These are phyloP conservation scores for Melospiza melodia DNA, from an alignment of 2,113 vertebrate species.

Conservation along the genomic window DNA sequence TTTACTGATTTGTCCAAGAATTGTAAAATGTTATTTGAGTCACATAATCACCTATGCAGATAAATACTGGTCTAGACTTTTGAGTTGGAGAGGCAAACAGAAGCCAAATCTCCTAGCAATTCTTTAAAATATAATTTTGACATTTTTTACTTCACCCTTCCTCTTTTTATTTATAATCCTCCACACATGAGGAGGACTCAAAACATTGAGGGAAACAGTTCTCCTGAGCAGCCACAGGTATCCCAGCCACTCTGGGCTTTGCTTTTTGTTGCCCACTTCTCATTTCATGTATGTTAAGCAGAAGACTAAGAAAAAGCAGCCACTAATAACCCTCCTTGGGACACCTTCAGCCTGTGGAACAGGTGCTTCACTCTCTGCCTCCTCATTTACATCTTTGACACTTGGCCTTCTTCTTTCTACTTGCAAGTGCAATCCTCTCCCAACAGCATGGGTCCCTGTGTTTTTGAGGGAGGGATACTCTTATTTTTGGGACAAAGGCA, in stretches of 20 bases:
- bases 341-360: not conserved
- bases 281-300: not conserved
- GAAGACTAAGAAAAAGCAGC: not conserved
- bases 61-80: not conserved
- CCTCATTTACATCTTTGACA: not conserved
- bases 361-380: not conserved
- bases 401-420: not conserved
- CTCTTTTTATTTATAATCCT: not conserved
- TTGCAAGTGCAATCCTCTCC: not conserved
- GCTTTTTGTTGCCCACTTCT: not conserved
- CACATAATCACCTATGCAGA: not conserved
- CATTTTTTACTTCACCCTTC: not conserved
- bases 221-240: not conserved
- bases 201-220: not conserved
- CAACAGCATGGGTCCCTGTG: not conserved
- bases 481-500: not conserved
- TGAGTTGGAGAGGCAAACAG: not conserved
- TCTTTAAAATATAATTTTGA: not conserved
- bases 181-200: not conserved
- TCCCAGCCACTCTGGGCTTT: accelerated
- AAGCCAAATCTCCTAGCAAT: not conserved
- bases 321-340: not conserved
- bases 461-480: not conserved
- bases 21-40: not conserved
- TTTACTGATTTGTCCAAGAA: not conserved